Base-by-base conservation (phyloP, 2,888 invertebrate species). In the Antheraea yamamai region DNA sequence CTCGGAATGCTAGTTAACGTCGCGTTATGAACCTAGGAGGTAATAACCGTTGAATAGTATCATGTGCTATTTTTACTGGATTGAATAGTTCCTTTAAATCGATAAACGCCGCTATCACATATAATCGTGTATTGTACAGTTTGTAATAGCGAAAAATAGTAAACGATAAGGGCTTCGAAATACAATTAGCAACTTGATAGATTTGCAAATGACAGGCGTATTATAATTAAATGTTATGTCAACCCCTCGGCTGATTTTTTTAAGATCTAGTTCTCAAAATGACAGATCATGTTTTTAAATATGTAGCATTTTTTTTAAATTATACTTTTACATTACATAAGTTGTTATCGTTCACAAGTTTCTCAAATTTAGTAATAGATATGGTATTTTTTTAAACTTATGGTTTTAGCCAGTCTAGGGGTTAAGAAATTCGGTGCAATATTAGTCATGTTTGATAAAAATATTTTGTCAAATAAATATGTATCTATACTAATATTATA, bases 1-100 rank as follows among this genome's bases (percentile, higher is more conserved):
- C 87, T 81, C 78, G 82, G 88, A 89, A 89, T 81, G 78, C 81
- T 83, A 83, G 82, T 83, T 82, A 83, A 81, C 85, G 87, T 84
- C 79, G 73, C 73, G 75, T 79, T 83, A 81, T 80, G 81, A 79
- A 79, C 80, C 78, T 80, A 77, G 82, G 78, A 86, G 84, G 82
- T 83, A 81, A 83, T 87, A 86, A 85, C 78, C 79, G 80, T 77
- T 77, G 78, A 79, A 77, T 79, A 76, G 79, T 78, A 75, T 75
- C 79, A 76, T 71, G 76, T 79, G 75, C 75, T 74, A 76, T 79
- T 81, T 80, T 77, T 61, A 74, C 74, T 64, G 16, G 51, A 52
- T n/a, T n/a, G 51, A 73, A 66, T 75, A 23, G 39, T 47, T 75
- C 47, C 58, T 23, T 58, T n/a, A 39, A 70, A 70, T 70, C 39